phyloP scores from a whole-genome alignment of 2,888 invertebrate genomes.

The Labia minor region DNA sequence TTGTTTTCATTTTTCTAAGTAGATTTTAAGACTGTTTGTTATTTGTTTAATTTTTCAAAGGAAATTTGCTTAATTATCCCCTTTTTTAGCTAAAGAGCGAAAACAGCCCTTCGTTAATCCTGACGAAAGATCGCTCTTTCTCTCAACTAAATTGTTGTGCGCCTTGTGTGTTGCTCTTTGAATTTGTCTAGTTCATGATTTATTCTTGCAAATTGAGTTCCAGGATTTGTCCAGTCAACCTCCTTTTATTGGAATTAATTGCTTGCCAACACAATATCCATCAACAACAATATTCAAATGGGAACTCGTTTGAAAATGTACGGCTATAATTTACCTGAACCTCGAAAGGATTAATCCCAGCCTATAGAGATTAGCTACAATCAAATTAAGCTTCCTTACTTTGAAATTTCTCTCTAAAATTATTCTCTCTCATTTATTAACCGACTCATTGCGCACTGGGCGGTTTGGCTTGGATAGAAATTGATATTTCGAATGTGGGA shows the following conservation, averaged over 20 bases:
- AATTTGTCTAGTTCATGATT: background rate
- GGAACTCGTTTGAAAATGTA: too few species aligned
- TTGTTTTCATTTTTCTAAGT: too few species aligned
- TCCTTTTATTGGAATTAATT: constrained; percentile 1
- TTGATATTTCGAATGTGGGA: background rate
- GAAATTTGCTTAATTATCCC: too few species aligned
- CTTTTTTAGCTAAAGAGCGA: too few species aligned
- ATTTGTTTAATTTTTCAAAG: too few species aligned
- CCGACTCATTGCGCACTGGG: background rate
- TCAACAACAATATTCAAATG: background rate
- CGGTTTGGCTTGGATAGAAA: background rate
- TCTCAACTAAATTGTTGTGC: background rate
- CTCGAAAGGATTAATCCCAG: background rate
- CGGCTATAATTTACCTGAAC: background rate
- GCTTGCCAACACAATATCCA: background rate
- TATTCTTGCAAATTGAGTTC: background rate
- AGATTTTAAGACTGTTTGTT: too few species aligned
- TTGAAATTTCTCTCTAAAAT: background rate
- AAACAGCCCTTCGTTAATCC: too few species aligned
- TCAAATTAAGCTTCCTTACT: background rate
- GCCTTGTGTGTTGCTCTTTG: background rate
- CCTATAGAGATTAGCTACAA: background rate
- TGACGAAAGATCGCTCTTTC: too few species aligned
- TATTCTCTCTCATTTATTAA: background rate
- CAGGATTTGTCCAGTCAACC: background rate